Base-by-base conservation (phyloP, 2,113 vertebrate genomes). In the Archilochus colubris region DNA sequence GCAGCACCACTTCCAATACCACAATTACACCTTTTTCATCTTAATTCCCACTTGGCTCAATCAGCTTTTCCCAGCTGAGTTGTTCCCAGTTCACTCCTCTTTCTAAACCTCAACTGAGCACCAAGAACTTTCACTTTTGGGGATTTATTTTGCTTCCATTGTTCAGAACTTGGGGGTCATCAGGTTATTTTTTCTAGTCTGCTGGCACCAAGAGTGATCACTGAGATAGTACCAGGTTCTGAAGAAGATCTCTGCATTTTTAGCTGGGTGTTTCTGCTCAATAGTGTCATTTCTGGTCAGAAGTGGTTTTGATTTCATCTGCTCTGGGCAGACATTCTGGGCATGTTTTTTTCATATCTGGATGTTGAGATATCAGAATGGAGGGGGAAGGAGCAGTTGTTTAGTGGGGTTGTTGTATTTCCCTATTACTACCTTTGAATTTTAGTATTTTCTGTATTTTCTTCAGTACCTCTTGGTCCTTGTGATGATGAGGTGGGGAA, bases 361-460 rank as follows among this genome's bases (percentile, higher is more conserved):
- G 24, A 5, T 40, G 17, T 54, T 50, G 59, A 21, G 48, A 14
- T 43, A 10, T 9, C 21, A 14, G 44, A 18, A 9, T 51, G 9
- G 54, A 63, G 79, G 8, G 17, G 28, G 16, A 73, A 28, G 10
- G 58, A 48, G 12, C 19, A 3, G 19, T 55, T 66, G 24, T 48
- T 44, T 51, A 0, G 22, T 36, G 33, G 17, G 21, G 17, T 24
- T n/a, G 7, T 33, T 70, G 19, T 43, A 33, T n/a, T 12, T 70
- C 10, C 3, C 7, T 12, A n/a, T n/a, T 24, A 19, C 27, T 13
- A 21, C 33, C 13, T 16, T 61, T n/a, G 7, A 1, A 1, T 51
- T 72, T 43, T 53, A 20, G 23, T 31, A 7, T 66, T 5, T 64
- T 40, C n/a, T 27, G 64, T 7, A 15, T 63, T 58, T 80, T 73